Base-by-base conservation (phyloP, 2,113 vertebrate genomes). In the Dromas ardeola region DNA sequence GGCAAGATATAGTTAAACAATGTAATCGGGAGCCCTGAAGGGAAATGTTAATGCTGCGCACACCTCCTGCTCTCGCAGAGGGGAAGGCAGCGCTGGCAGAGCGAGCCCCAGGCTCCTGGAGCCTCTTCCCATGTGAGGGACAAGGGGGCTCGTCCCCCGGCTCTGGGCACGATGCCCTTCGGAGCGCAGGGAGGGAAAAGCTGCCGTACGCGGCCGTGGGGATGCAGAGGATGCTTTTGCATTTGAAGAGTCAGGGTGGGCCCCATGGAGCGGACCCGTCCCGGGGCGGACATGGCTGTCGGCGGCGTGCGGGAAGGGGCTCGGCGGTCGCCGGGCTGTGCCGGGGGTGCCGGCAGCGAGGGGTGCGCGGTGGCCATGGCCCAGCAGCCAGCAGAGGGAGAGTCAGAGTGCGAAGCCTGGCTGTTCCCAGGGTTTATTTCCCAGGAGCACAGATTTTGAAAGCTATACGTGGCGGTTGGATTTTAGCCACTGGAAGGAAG, bases 101-200 rank as follows among this genome's bases (percentile, higher is more conserved):
- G 53, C 1, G 3, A 53, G 32, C 2, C 0, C 49, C 56, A 6
- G 47, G n/a, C 49, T 73, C 17, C 45, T 4, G 5, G 40, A 43
- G 52, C 11, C 34, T 76, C 20, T 43, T 76, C 43, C 50, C 5
- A 0, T 2, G 14, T 47, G 42, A 62, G 63, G 55, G 26, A 58
- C 36, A 13, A 30, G 34, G 0, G 3, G 61, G 29, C 29, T 61
- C 2, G 0, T 80, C 26, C 42, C 25, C 34, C 4, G 17, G 65
- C 49, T 77, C 18, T 1, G 1, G 17, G n/a, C 20, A 8, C 2
- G 3, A 16, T 1, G 2, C 29, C 58, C 56, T 71, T 42, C 0
- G 5, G n/a, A 15, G 32, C 6, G 18, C 70, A 12, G 53, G 49
- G 38, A 26, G 11, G n/a, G 42, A 11, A 32, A 18, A 36, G 53